These are phyloP conservation scores for silkworm (Bombyx mori) DNA, from an alignment of 1,140 invertebrate genomes.

Conservation along the genomic window DNA sequence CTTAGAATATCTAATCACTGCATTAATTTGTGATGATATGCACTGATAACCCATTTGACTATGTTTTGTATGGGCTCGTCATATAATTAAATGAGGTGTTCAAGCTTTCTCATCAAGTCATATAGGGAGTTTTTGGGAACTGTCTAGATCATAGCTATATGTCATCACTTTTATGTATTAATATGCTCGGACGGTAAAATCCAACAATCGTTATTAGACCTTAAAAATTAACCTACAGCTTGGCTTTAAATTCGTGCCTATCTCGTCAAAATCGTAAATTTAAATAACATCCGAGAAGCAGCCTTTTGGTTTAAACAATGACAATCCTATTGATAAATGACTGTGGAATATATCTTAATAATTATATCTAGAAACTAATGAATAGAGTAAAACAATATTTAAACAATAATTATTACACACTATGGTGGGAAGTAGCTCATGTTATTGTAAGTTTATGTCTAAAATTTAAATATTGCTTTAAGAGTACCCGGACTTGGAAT, in stretches of 20 bases:
- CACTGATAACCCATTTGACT: constrained; percentile 65
- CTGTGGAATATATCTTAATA: constrained; percentile 65
- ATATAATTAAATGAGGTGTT: constrained; percentile 44
- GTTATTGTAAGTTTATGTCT: constrained; percentile 39
- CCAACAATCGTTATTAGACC: constrained; percentile 59
- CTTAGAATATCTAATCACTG: constrained; percentile 69
- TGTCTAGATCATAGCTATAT: constrained; percentile 39
- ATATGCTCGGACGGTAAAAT: constrained; percentile 64
- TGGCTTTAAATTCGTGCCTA: constrained; percentile 67
- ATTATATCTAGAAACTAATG: constrained; percentile 44
- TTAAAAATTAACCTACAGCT: constrained; percentile 65
- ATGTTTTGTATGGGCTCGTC: constrained; percentile 44
- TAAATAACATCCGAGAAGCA: constrained; percentile 64
- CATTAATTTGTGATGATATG: constrained; percentile 70
- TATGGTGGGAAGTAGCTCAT: constrained; percentile 61
- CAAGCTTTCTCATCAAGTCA: constrained; percentile 42
- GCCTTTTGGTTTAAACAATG: constrained; percentile 62
- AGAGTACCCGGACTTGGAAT: constrained; percentile 37
- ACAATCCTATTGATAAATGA: constrained; percentile 59
- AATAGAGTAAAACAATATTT: constrained; percentile 63
- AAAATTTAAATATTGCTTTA: constrained; percentile 65
- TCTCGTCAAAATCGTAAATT: constrained; percentile 58
- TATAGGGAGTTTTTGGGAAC: constrained; percentile 47
- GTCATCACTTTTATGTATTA: constrained; percentile 63
- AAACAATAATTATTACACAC: constrained; percentile 55